A percentile compares a stretch with the other conserved stretches of the same genome.
Evolutionary conservation across 1,140 invertebrate species (phyloP).

Genomic region (Cylas formicarius): DNA sequence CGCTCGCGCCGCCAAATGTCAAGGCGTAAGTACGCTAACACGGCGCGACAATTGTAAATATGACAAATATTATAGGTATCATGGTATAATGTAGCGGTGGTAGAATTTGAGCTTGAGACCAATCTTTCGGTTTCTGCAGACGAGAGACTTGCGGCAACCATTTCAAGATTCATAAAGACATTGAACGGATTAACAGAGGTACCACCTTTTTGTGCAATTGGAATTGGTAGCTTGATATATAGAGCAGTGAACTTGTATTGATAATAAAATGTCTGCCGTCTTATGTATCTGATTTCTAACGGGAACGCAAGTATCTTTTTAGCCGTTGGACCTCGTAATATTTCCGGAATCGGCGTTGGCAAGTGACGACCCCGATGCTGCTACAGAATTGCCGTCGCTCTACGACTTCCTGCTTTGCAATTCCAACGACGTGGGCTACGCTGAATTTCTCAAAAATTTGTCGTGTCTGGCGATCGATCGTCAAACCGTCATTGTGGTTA

Average conservation of each 20-base stretch:
- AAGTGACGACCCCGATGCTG: not conserved
- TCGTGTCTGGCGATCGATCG: slow-evolving; percentile 41
- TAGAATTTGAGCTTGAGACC: slow-evolving; percentile 10
- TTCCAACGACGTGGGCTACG: slow-evolving; percentile 13
- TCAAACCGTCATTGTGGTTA: slow-evolving; percentile 59
- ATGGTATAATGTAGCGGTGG: slow-evolving; percentile 10
- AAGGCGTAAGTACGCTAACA: no score
- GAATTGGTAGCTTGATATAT: not conserved
- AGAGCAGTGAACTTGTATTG: not conserved
- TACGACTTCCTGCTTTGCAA: slow-evolving; percentile 14
- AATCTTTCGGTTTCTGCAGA: slow-evolving; percentile 1
- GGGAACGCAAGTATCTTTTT: not conserved
- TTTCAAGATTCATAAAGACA: slow-evolving; percentile 2
- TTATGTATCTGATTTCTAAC: not conserved
- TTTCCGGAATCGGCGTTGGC: slow-evolving; percentile 21
- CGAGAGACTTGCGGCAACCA: slow-evolving; percentile 8
- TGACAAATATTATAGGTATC: slow-evolving; percentile 10
- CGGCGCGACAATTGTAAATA: no score
- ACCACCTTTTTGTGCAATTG: not conserved
- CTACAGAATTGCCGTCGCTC: slow-evolving; percentile 4
- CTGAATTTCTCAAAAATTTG: slow-evolving; percentile 31
- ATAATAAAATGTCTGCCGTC: not conserved
- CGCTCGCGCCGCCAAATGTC: no score
- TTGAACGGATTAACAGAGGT: slow-evolving; percentile 2
- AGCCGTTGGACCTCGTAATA: slow-evolving; percentile 21